Percentiles rank a stretch among this genome's conserved stretches.
Conservation (phyloP, 2,113 vertebrate genomes). For the Xiphophorus couchianus region DNA sequence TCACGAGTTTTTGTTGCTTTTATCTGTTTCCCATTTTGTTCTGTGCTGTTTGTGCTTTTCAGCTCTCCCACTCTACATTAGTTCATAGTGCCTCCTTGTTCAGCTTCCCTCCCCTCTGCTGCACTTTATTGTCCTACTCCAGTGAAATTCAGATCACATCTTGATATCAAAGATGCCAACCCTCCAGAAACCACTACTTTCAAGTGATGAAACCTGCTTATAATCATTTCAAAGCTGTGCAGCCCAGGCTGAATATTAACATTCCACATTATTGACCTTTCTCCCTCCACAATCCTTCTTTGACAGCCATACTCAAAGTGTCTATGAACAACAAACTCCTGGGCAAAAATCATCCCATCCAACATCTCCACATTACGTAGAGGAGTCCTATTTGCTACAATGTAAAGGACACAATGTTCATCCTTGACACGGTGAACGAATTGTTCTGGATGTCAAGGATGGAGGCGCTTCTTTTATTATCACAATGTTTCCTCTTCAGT, state of each 20-base stretch:
- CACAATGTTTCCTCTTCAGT: neutral
- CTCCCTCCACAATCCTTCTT: constrained; percentile 47
- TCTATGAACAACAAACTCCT: constrained; percentile 10
- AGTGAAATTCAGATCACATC: constrained; percentile 72
- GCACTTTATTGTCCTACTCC: constrained; percentile 37
- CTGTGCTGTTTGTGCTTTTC: constrained; percentile 38
- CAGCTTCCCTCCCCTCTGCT: constrained; percentile 23
- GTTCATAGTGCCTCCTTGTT: constrained; percentile 41
- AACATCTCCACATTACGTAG: constrained; percentile 32
- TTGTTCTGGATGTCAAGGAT: neutral
- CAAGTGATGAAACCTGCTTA: constrained; percentile 70
- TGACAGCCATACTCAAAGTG: constrained; percentile 43
- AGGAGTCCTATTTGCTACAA: constrained; percentile 9
- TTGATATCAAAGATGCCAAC: constrained; percentile 68
- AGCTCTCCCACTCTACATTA: constrained; percentile 42
- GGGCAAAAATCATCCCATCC: constrained; percentile 7
- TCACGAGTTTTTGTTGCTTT: constrained; percentile 45
- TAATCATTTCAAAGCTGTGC: constrained; percentile 68
- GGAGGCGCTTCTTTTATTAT: neutral
- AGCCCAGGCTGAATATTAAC: constrained; percentile 64
- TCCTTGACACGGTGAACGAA: neutral
- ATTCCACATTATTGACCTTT: constrained; percentile 63
- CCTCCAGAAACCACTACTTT: constrained; percentile 61
- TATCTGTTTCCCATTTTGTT: constrained; percentile 42
- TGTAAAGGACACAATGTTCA: neutral